These are phyloP conservation scores for Muscicapa adusta DNA, from an alignment of 2,113 vertebrate genomes.

Conservation along the genomic window DNA sequence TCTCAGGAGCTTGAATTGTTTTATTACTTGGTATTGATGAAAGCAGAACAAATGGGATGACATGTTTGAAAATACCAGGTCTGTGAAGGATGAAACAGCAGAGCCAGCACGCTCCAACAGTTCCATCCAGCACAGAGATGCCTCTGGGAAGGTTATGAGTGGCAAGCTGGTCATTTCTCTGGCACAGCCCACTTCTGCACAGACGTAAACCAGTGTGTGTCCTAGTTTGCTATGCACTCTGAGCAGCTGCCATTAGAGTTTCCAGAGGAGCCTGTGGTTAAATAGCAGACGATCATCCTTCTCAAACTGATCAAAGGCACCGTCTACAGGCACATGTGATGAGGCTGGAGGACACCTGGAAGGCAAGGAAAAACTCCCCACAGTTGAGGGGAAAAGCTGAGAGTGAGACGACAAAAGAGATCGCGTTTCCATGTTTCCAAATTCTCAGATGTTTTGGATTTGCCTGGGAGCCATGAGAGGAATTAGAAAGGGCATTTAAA, in stretches of 20 bases:
- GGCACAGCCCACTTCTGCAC: slow-evolving; percentile 44
- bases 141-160: slow-evolving; percentile 61
- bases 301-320: neutral
- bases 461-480: slow-evolving; percentile 25
- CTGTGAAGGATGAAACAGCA: slow-evolving; percentile 33
- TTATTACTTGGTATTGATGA: slow-evolving; percentile 15
- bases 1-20: neutral
- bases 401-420: slow-evolving; percentile 19
- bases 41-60: slow-evolving; percentile 67
- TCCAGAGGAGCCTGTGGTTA: slow-evolving; percentile 10
- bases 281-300: slow-evolving; percentile 29
- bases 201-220: slow-evolving; percentile 44
- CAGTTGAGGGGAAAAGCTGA: neutral
- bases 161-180: slow-evolving; percentile 44
- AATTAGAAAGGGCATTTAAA: slow-evolving; percentile 41
- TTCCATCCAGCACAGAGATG: slow-evolving; percentile 53
- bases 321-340: neutral
- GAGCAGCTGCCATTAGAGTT: slow-evolving; percentile 17
- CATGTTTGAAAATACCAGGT: slow-evolving; percentile 59
- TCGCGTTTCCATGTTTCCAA: neutral
- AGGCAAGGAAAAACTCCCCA: slow-evolving; percentile 17
- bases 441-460: slow-evolving; percentile 50
- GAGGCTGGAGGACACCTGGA: slow-evolving; percentile 38
- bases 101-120: neutral
- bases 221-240: slow-evolving; percentile 31